Evolutionary conservation across 1,140 invertebrate species (phyloP), one percentile per base, ranked within the genome.

Genomic region (Danaus plexippus): DNA sequence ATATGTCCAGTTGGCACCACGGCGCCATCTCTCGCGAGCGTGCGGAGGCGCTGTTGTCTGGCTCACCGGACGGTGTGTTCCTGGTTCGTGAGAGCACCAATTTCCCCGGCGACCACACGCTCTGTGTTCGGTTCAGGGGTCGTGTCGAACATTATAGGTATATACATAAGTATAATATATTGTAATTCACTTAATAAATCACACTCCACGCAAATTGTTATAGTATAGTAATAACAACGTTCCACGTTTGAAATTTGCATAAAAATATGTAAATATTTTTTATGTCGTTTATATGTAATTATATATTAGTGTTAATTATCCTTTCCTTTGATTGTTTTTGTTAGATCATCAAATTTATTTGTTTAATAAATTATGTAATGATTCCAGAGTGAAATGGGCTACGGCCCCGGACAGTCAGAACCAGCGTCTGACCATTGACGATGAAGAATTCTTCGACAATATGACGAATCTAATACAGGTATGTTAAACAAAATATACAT

Each of bases 51-150:
- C 89, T 98, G 61, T 89, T 99, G 53, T 91, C 84, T 52, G 82
- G 77, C 3, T 82, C 81, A 0, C 72, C 77, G 43, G 96, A 99
- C 87, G 98, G 98, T 22, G 90, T 98, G 44, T 99, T 99, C 88
- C 91, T 99, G 65, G 95, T 99, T 52, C 91, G 98, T 66, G 98
- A 99, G 85, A 98, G 97, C 59, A 99, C 97, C 40, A 99, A 99
- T 88, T 99, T 96, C 85, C 98, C 97, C 11, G 98, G 98, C 45
- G 98, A 99, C 88, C 99, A 98, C 81, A 99, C 98, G 18, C 89
- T 99, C 11, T 99, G 97, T 88, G 97, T 99, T 11, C 96, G 96
- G 73, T 98, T 92, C 79, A 92, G 96, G 73, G 93, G 92, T 22
- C 94, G 96, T 79, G 95, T 97, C 13, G 95, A 97, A 80, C 95